Conservation (phyloP, 1,140 invertebrate genomes). For the Rhopalosiphum maidis region DNA sequence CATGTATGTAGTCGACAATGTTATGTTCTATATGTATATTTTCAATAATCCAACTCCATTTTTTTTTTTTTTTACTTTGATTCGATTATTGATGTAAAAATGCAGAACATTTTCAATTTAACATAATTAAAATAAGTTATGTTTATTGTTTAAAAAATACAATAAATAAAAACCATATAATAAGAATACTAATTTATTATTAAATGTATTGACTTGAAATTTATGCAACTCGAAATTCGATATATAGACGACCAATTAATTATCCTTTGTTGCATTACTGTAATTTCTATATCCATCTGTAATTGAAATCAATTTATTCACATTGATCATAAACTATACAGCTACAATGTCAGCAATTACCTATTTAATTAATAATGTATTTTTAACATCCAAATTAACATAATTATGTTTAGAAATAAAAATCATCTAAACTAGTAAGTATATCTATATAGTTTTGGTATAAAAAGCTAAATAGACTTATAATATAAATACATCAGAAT, state of each 20-base stretch:
- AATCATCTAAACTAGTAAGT: neutral
- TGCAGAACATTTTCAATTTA: neutral
- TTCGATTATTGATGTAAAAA: neutral
- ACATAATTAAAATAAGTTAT: neutral
- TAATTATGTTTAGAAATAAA: neutral
- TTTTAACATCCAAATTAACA: neutral
- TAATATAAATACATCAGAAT: no score
- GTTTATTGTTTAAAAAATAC: conserved; percentile 13
- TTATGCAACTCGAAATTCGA: neutral
- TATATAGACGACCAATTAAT: neutral
- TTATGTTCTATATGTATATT: neutral
- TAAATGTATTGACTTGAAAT: neutral
- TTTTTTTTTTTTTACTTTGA: neutral
- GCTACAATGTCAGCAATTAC: neutral
- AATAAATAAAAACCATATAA: neutral
- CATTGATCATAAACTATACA: conserved; percentile 1
- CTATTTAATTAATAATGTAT: neutral
- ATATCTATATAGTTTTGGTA: no score
- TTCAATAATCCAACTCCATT: neutral
- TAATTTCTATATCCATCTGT: neutral
- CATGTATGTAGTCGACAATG: neutral
- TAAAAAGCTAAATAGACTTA: no score
- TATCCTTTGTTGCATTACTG: neutral
- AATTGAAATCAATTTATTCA: neutral
- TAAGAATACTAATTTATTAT: neutral